phyloP scores from a whole-genome alignment of 2,888 invertebrate genomes.

The Scaptomyza tumidula region DNA sequence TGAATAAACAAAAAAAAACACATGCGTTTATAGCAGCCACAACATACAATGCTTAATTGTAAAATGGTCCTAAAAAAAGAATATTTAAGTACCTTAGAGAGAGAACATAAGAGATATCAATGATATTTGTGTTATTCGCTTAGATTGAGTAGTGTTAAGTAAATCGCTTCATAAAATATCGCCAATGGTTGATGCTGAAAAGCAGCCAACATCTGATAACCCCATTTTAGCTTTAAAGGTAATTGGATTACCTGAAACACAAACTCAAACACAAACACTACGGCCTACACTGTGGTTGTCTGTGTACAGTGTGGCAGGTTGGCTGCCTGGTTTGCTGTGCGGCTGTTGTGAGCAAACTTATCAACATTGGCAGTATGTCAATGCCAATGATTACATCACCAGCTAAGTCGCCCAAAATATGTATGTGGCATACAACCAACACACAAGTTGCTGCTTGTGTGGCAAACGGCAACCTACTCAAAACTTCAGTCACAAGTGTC shows the following conservation, averaged over 20 bases:
- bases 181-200: background rate
- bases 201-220: background rate
- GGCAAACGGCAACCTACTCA: constrained; percentile 8
- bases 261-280: background rate
- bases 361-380: constrained; percentile 52
- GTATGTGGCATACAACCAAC: background rate
- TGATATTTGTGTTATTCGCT: background rate
- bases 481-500: constrained; percentile 43
- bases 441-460: constrained; percentile 4
- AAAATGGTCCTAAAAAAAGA: too few relatives aligned
- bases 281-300: constrained; percentile 1
- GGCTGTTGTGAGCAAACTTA: constrained; percentile 19
- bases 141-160: background rate
- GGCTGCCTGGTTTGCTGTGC: background rate
- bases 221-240: background rate
- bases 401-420: constrained; percentile 14
- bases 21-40: too few relatives aligned
- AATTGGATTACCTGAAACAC: constrained; percentile 10
- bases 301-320: background rate
- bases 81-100: too few relatives aligned
- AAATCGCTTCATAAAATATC: background rate
- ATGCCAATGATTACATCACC: constrained; percentile 41
- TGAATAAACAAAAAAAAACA: too few relatives aligned
- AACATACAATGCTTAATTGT: too few relatives aligned
- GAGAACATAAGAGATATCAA: background rate